A percentile compares a stretch with the other conserved stretches of the same genome.
Evolutionary conservation across 2,113 vertebrate species (phyloP).

Genomic region (Dipodomys merriami): DNA sequence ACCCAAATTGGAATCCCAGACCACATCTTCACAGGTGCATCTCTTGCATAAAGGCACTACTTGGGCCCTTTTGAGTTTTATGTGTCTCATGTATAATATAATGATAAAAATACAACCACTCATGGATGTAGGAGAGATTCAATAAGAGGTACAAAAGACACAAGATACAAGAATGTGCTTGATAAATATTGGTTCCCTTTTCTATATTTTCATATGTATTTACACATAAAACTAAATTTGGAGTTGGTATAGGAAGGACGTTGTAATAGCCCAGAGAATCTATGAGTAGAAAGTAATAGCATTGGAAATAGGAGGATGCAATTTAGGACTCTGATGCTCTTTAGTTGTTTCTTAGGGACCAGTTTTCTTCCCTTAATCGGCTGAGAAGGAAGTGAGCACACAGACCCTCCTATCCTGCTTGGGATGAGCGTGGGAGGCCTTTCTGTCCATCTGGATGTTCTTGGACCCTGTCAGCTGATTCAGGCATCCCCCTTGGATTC

Average conservation of each 20-base stretch:
- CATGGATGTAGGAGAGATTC: neutral
- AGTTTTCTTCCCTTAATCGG: neutral
- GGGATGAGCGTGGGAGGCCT: neutral
- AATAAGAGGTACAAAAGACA: neutral
- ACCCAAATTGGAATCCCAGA: slow-evolving; percentile 43
- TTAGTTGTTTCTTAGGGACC: neutral
- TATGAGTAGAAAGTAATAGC: neutral
- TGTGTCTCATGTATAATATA: slow-evolving; percentile 21
- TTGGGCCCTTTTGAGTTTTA: slow-evolving; percentile 40
- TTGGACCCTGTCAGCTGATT: neutral
- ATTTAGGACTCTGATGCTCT: neutral
- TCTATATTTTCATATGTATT: neutral
- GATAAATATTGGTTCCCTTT: neutral
- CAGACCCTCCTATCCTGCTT: neutral
- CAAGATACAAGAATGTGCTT: neutral
- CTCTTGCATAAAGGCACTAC: neutral
- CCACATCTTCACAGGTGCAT: neutral
- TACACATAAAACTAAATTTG: neutral
- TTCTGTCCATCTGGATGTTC: neutral
- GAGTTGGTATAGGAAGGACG: neutral
- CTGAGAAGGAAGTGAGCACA: neutral
- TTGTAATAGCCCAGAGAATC: slow-evolving; percentile 7
- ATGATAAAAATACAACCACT: neutral
- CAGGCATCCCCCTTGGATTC: neutral
- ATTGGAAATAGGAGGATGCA: neutral